Base-by-base conservation (phyloP, 2,888 invertebrate species). In the Brachylomia viminalis region DNA sequence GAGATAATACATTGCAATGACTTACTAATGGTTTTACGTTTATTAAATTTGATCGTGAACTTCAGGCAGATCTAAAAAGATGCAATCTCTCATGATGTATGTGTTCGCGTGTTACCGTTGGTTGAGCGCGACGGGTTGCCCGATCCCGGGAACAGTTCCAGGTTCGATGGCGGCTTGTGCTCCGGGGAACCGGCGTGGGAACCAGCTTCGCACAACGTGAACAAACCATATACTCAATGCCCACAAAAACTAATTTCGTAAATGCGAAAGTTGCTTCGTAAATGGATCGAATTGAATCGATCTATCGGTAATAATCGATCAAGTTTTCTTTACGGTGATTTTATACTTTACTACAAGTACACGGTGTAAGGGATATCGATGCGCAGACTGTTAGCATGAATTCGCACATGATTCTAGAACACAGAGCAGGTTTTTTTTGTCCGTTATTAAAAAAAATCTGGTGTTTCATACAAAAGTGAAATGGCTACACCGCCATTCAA, bases 61-160 rank as follows among this genome's bases (percentile, higher is more conserved):
- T 56, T 77, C 77, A 86, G 75, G 69, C 75, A 79, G 47, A 66
- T 49, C 59, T 64, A 78, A 79, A 67, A 54, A 52, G 66, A 80
- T 80, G 74, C 82, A 86, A 84, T 87, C 82, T 77, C 61, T 75
- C 73, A 69, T 80, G 68, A 72, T 82, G 68, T 75, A 80, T 86
- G 82, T 89, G 82, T 86, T 83, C 91, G 91, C 92, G 92, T 95
- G 97, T 98, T 98, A 98, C 98, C 98, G 97, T 98, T 98, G 96
- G 98, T 97, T 96, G 98, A 98, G 95, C 97, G 97, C 93, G 97
- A 97, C 92, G 97, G 96, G 95, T 97, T 97, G 94, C 96, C 96
- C 92, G 97, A 95, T 91, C 97, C 96, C 91, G 97, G 97, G 96
- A 97, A 97, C 93, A 98, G 97, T 96, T 98, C 98, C 95, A 98